Evolutionary conservation across 92 coral and sea anemone species (phyloP).

Genomic region (Galaxea fascicularis): DNA sequence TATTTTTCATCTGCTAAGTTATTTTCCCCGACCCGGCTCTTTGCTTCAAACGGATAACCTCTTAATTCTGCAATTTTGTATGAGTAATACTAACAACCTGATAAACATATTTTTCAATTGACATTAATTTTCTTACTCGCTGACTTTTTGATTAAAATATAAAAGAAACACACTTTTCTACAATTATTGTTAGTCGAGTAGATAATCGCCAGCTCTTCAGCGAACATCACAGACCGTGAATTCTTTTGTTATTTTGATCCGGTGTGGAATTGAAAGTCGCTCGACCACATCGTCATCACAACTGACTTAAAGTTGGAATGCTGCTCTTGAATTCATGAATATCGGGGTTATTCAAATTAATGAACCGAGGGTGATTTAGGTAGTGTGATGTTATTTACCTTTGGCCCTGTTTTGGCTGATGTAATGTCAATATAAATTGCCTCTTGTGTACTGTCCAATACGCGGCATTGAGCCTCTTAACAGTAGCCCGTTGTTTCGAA

Average conservation of each 20-base stretch:
- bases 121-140: constrained; percentile 10
- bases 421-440: constrained; percentile 36
- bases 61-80: background rate
- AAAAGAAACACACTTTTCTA: constrained; percentile 39
- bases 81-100: background rate
- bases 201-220: constrained; percentile 41
- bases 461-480: background rate
- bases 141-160: constrained; percentile 39
- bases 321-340: constrained; percentile 20
- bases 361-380: constrained; percentile 26
- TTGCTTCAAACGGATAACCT: constrained; percentile 10
- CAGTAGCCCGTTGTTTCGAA: background rate
- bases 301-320: constrained; percentile 15
- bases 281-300: constrained; percentile 12
- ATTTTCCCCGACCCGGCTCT: constrained; percentile 15
- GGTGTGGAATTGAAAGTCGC: constrained; percentile 18
- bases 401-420: constrained; percentile 25
- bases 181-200: constrained; percentile 40
- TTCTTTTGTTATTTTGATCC: constrained; percentile 31
- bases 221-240: constrained; percentile 28
- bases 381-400: constrained; percentile 25
- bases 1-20: constrained; percentile 24
- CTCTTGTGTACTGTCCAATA: background rate
- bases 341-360: constrained; percentile 12
- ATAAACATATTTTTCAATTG: constrained; percentile 24